These are phyloP conservation scores for Chaetogeoica ovagalla DNA, from an alignment of 2,888 invertebrate species.

Conservation along the genomic window DNA sequence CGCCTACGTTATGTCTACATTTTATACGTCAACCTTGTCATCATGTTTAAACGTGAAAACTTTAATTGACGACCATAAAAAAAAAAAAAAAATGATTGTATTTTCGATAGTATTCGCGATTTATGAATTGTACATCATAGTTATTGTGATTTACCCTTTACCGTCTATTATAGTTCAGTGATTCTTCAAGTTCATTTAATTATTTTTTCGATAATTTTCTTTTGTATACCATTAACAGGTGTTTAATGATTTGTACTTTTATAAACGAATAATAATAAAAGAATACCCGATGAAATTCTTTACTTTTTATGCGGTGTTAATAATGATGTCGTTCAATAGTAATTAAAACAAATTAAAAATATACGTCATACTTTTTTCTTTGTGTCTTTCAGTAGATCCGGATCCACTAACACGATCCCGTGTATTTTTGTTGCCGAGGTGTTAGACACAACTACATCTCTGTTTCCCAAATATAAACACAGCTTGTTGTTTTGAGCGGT, in stretches of 20 bases:
- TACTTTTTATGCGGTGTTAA: neutral
- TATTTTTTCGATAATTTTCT: neutral
- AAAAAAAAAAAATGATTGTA: slow-evolving; percentile 5
- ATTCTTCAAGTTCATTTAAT: neutral
- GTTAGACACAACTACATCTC: slow-evolving; percentile 77
- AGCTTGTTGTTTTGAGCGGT: slow-evolving; percentile 83
- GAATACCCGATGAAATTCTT: neutral
- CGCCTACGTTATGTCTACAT: neutral
- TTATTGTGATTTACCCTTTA: neutral
- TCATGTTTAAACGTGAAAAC: neutral
- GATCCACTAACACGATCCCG: slow-evolving; percentile 90
- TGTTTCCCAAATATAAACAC: slow-evolving; percentile 78
- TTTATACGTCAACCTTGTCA: neutral
- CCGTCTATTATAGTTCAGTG: neutral
- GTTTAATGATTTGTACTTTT: neutral
- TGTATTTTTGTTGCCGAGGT: slow-evolving; percentile 77
- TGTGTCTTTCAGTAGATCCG: slow-evolving; percentile 75
- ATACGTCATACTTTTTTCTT: slow-evolving; percentile 66
- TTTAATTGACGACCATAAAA: neutral
- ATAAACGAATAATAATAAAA: slow-evolving; percentile 13
- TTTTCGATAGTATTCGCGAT: neutral
- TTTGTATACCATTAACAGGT: neutral
- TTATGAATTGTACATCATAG: neutral
- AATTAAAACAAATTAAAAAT: neutral
- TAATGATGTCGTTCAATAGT: neutral